Conservation (phyloP, 2,797 vertebrate genomes). For the Enteromius radiatus region DNA sequence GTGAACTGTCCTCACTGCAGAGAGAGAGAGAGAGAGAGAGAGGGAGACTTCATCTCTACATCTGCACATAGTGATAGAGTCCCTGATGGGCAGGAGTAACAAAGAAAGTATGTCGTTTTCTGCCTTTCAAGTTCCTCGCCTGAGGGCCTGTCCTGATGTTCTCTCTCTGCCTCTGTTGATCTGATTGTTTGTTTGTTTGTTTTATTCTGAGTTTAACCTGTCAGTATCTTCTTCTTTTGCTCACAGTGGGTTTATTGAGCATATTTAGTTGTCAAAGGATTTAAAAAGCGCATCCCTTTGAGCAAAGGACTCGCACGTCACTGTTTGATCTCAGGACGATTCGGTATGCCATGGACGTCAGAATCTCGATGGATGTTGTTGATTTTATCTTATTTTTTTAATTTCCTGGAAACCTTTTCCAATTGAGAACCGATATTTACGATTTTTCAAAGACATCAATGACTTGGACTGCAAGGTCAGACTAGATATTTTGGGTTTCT, state of each 20-base stretch:
- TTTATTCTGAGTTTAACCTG: constrained; percentile 41
- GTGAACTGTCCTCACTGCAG: background rate
- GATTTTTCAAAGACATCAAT: constrained; percentile 11
- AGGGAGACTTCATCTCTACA: constrained; percentile 12
- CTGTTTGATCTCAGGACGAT: constrained; percentile 26
- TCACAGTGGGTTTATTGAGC: constrained; percentile 13
- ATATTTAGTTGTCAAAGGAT: constrained; percentile 39
- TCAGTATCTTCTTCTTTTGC: constrained; percentile 36
- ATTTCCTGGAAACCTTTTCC: background rate
- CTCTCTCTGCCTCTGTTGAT: constrained; percentile 38
- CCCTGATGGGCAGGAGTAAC: constrained; percentile 41
- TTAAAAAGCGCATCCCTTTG: constrained; percentile 4
- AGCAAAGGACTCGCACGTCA: background rate
- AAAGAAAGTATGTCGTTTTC: constrained; percentile 43
- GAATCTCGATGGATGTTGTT: background rate
- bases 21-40: background rate
- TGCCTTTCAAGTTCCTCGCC: constrained; percentile 49
- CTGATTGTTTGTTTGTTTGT: constrained; percentile 41
- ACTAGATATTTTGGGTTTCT: background rate
- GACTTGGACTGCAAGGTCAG: background rate
- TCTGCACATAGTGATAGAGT: constrained; percentile 9
- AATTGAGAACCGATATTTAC: background rate
- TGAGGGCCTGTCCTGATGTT: constrained; percentile 51
- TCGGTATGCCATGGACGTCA: background rate
- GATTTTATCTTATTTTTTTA: background rate